phyloP scores from a whole-genome alignment of 2,113 vertebrate species.

The Nycticebus coucang region DNA sequence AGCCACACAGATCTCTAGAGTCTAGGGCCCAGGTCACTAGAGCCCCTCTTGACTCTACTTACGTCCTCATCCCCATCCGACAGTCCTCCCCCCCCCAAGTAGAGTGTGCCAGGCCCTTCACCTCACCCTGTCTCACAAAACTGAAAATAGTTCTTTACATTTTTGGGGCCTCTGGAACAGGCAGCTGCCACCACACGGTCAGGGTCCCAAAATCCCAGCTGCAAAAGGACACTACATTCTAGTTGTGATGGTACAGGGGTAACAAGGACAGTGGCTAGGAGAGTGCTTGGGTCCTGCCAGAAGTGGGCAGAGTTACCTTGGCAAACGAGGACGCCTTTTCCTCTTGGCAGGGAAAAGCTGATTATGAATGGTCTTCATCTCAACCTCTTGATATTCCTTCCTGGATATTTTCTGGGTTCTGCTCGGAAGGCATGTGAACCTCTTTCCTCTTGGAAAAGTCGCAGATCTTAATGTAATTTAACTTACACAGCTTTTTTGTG shows the following conservation, averaged over 20 bases:
- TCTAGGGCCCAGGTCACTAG: not conserved
- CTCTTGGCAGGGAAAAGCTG: not conserved
- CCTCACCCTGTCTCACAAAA: constrained; percentile 62
- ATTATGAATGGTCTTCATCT: not conserved
- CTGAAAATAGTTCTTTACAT: not conserved
- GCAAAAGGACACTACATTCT: not conserved
- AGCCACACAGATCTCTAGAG: not conserved
- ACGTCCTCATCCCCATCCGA: too few species aligned
- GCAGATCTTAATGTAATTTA: not conserved
- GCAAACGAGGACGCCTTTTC: not conserved
- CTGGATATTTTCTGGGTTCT: not conserved
- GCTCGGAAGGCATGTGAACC: not conserved
- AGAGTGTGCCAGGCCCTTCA: constrained; percentile 76
- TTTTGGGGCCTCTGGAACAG: not conserved
- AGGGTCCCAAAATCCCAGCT: not conserved
- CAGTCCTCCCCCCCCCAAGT: constrained; percentile 82
- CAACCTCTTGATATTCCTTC: too few species aligned
- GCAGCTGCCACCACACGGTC: not conserved
- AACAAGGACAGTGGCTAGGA: not conserved
- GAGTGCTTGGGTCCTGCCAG: not conserved
- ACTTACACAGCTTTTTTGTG: not conserved
- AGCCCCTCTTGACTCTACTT: not conserved
- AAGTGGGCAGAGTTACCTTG: not conserved
- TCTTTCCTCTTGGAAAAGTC: not conserved
- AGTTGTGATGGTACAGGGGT: not conserved